Base-by-base conservation (phyloP, 2,797 vertebrate genomes). In the Sebastes variabilis region DNA sequence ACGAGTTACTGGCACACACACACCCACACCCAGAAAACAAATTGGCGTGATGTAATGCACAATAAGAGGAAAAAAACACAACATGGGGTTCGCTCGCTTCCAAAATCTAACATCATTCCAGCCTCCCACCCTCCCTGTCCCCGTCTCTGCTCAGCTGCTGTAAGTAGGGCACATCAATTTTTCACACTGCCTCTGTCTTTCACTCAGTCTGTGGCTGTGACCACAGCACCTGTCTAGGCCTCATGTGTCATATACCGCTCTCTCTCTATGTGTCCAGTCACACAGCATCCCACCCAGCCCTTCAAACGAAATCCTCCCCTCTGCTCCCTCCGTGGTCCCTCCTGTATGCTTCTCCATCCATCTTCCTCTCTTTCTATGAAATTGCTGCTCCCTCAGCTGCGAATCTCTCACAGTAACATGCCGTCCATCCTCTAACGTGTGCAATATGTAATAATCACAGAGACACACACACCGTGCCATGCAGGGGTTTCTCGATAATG, bases 101-200 rank as follows among this genome's bases (percentile, higher is more conserved):
- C 65, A 88, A 89, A 92, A 79, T 90, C 91, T 91, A 87, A 92
- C 90, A 92, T 90, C 81, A 86, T 87, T 73, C 82, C 87, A 83
- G 69, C 75, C 77, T 86, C 86, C 87, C 84, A 36, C 77, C 79
- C 81, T 85, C 78, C 84, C 72, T 30, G 75, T 82, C 74, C 74
- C 79, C 34, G 70, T 85, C 83, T 91, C 87, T 68, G 83, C 86
- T 91, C 91, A 90, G 90, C 89, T 90, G 93, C 90, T 86, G 84
- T 89, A 95, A 94, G 93, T 94, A 94, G 94, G 92, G 73, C 92
- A 92, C 91, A 94, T 95, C 87, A 87, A 92, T 93, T 92, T 93
- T 93, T 93, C 91, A 93, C 90, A 87, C 88, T 66, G 84, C 83
- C 83, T 87, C 79, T 85, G 90, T 93, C 89, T 93, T 81, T 92